phyloP scores from a whole-genome alignment of 2,888 invertebrate species.

The Peribatodes rhomboidaria region DNA sequence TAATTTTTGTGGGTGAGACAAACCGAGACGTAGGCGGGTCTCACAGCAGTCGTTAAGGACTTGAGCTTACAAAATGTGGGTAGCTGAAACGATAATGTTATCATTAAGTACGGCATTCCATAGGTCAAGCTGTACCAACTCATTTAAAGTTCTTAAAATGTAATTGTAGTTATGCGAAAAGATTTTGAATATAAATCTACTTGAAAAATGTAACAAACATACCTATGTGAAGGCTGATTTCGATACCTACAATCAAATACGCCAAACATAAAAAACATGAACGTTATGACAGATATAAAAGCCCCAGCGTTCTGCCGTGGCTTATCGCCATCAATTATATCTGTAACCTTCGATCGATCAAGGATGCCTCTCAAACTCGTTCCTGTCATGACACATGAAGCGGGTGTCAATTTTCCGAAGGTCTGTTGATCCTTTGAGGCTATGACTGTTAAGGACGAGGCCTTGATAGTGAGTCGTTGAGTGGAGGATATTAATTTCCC shows the following conservation, averaged over 20 bases:
- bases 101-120: not conserved
- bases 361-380: constrained; percentile 17
- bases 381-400: constrained; percentile 30
- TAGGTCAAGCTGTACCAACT: not conserved
- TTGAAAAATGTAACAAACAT: too few relatives aligned
- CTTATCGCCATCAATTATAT: constrained; percentile 17
- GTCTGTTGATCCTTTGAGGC: constrained; percentile 50
- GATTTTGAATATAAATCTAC: too few relatives aligned
- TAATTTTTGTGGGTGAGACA: constrained; percentile 33
- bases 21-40: constrained; percentile 34
- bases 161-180: not conserved
- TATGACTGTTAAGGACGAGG: constrained; percentile 54
- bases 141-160: not conserved
- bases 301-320: not conserved
- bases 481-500: constrained; percentile 56
- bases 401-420: constrained; percentile 47
- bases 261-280: not conserved
- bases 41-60: constrained; percentile 9
- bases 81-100: constrained; percentile 14
- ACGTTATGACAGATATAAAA: constrained; percentile 8
- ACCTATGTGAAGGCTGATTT: too few relatives aligned
- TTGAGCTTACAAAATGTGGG: constrained; percentile 23
- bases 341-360: constrained; percentile 11
- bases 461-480: constrained; percentile 61
- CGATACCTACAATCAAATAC: not conserved